Base-by-base conservation (phyloP, 2,113 vertebrate genomes). In the Antechinus flavipes region DNA sequence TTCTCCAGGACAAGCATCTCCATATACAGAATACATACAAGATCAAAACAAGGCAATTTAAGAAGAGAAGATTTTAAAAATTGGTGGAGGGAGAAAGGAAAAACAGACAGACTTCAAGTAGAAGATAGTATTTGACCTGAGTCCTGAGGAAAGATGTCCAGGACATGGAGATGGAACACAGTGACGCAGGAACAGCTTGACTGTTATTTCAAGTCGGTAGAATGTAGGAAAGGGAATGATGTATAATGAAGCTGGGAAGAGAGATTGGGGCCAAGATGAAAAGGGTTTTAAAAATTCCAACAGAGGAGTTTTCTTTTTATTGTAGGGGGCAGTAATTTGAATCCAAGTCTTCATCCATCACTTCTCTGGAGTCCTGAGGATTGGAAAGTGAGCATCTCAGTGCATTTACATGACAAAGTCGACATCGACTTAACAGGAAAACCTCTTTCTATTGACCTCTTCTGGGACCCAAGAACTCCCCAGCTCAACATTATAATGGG, bases 401-500 rank as follows among this genome's bases (percentile, higher is more conserved):
- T 27, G 1, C 0, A 0, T 7, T 2, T 24, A 58, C 16, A 23
- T 89, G 52, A 14, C 46, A 95, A 95, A 47, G 2, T 25, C 47
- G 89, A 52, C 90, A 92, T 11, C 16, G 10, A 35, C 6, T 42
- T 61, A n/a, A 50, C 2, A 7, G n/a, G 54, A 93, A 47, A 14
- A 55, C 25, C 50, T 49, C 5, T 30, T 35, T 90, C 0, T 30
- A 4, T 0, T 68, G 22, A 92, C 16, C 94, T 56, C 56, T 94
- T 93, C 47, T 90, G 16, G 11, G 68, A 25, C 55, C 90, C 22
- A 90, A 27, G 19, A 68, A 16, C 90, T 91, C 90, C 56, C 35
- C 8, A 93, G 30, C 52, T 89, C 14, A 56, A 19, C 96, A 58
- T 84, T 47, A 92, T 46, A 93, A 93, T 35, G 58, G n/a, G 95